Evolutionary conservation across 2,113 vertebrate species (phyloP).

Genomic region (Halichoeres trimaculatus): DNA sequence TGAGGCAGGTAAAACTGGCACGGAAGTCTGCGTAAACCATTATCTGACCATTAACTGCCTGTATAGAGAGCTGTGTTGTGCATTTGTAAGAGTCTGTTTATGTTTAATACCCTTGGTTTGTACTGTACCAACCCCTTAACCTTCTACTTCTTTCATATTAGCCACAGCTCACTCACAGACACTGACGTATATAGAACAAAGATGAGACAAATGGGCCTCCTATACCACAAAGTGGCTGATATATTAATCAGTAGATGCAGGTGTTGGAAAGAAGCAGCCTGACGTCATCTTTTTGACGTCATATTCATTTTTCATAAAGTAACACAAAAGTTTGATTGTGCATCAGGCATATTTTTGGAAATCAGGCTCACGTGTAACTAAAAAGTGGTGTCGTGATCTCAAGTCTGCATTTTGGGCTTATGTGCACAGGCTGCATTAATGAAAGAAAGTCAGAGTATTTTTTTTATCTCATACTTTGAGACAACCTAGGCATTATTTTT

Average conservation of each 20-base stretch:
- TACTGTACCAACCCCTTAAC: not conserved
- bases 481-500: not conserved
- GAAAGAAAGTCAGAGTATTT: not conserved
- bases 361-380: no score
- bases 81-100: not conserved
- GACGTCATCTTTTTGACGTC: not conserved
- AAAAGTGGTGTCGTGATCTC: no score
- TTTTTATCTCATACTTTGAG: not conserved
- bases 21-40: not conserved
- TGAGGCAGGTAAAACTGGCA: not conserved
- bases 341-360: no score
- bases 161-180: not conserved
- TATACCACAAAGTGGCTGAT: slow-evolving; percentile 7
- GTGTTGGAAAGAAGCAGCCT: not conserved
- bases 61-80: not conserved
- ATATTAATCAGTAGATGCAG: slow-evolving; percentile 18
- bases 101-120: not conserved
- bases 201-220: not conserved
- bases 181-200: slow-evolving; percentile 30
- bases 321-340: not conserved
- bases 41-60: not conserved
- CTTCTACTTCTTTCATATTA: not conserved
- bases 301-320: not conserved
- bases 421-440: not conserved
- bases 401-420: not conserved